These are phyloP conservation scores for Synergus umbraculus DNA, from an alignment of 2,888 invertebrate species.

Conservation along the genomic window DNA sequence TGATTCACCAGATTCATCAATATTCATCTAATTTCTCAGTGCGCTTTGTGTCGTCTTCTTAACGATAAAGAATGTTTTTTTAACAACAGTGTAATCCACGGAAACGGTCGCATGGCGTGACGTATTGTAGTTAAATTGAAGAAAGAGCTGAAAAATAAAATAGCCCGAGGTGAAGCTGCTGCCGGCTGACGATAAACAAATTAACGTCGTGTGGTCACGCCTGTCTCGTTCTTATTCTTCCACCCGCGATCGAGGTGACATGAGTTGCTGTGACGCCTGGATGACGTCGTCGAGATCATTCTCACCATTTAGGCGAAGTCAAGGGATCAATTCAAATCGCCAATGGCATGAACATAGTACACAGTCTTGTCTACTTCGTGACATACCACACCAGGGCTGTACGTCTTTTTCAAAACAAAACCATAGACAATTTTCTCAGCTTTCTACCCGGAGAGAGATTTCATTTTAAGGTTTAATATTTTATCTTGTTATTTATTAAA, in stretches of 20 bases:
- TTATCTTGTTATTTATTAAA: neutral
- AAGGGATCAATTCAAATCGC: slow-evolving; percentile 69
- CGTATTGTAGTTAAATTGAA: slow-evolving; percentile 27
- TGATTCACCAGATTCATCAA: neutral
- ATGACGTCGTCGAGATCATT: slow-evolving; percentile 67
- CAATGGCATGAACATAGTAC: slow-evolving; percentile 58
- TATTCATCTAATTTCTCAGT: slow-evolving; percentile 3
- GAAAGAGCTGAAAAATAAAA: slow-evolving; percentile 30
- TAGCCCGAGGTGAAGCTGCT: neutral
- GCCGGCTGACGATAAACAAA: slow-evolving; percentile 18
- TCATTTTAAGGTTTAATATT: neutral
- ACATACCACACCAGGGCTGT: neutral
- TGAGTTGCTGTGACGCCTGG: slow-evolving; percentile 34
- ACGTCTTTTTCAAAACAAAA: neutral
- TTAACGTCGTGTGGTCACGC: slow-evolving; percentile 41
- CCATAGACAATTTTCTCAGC: neutral
- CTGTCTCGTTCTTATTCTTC: slow-evolving; percentile 29
- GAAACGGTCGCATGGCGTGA: neutral
- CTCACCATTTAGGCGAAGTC: slow-evolving; percentile 65
- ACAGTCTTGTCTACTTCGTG: slow-evolving; percentile 31
- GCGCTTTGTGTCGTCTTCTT: neutral
- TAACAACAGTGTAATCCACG: neutral
- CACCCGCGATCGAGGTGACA: slow-evolving; percentile 37
- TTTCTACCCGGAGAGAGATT: too few relatives aligned
- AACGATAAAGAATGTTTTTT: slow-evolving; percentile 30